phyloP scores from a whole-genome alignment of 2,797 vertebrate species.

The Ataeniobius toweri region DNA sequence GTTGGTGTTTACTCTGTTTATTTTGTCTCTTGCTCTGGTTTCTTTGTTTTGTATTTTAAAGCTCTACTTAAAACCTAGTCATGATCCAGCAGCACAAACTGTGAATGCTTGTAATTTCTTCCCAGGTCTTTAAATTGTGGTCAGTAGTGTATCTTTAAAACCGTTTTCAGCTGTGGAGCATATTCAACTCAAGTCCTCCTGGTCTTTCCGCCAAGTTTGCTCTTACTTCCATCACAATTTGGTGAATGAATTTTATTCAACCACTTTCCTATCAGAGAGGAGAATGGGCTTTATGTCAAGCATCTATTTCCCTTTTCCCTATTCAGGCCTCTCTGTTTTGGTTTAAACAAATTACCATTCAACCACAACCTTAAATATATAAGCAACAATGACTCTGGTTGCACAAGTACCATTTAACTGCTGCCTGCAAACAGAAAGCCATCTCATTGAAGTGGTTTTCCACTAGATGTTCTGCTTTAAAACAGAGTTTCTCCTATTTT shows the following conservation, averaged over 20 bases:
- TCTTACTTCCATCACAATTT: constrained; percentile 12
- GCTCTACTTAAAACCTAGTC: background rate
- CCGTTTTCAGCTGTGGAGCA: background rate
- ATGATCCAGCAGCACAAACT: background rate
- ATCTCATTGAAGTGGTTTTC: constrained; percentile 27
- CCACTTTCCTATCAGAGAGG: constrained; percentile 11
- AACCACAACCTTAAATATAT: constrained; percentile 17
- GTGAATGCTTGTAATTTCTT: background rate
- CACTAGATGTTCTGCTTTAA: constrained; percentile 12
- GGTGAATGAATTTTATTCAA: constrained; percentile 32
- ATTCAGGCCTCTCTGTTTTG: constrained; percentile 15
- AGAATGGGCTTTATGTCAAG: constrained; percentile 22
- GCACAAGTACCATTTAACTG: constrained; percentile 18
- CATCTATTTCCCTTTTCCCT: constrained; percentile 20
- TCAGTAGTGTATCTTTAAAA: background rate
- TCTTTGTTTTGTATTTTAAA: background rate
- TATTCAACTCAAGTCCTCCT: background rate
- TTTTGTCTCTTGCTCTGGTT: background rate
- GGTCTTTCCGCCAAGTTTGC: background rate
- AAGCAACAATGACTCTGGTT: constrained; percentile 13
- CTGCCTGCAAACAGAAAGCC: constrained; percentile 13
- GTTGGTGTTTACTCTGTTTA: background rate
- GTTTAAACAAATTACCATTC: constrained; percentile 46
- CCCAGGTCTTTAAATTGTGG: background rate
- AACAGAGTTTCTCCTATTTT: constrained; percentile 4